Base-by-base conservation (phyloP, 2,797 vertebrate species). In the Orientallactaga sibirica region DNA sequence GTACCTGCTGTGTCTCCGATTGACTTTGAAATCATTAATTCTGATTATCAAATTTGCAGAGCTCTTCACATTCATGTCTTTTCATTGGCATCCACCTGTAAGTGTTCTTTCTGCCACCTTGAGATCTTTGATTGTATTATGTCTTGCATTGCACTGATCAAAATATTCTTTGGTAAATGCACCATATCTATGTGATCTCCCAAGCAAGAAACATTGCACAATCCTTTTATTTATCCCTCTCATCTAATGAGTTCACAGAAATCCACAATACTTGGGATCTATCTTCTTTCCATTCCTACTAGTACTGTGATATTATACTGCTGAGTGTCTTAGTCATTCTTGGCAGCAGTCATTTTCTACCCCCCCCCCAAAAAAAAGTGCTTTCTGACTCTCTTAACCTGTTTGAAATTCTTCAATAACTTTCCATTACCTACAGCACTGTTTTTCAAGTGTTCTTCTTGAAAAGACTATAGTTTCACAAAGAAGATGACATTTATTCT, bases 401-500 rank as follows among this genome's bases (percentile, higher is more conserved):
- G 7, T 71, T 78, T 67, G 71, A 89, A 88, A 77, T 15, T 77
- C 48, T 62, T 81, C 22, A 62, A 16, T 68, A 86, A 87, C 55
- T 73, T 64, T 73, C 33, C 27, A 52, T 70, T 94, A 66, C 68
- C 68, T 52, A 75, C 10, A 91, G 33, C 41, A 61, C 68, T 88
- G 18, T 70, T 94, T 89, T 88, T 52, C 52, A 76, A 85, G 70
- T 77, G 41, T 48, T 81, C 78, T 89, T 92, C 8, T 80, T 76
- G 48, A 91, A 88, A 75, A 16, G 9, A 7, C 64, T 91, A 25
- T 81, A 73, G 18, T 73, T 75, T 43, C 8, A 78, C 33, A 82
- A 48, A 81, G 37, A n/a, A 86, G n/a, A 89, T 82, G 29, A 43
- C 62, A 83, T 94, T 95, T 61, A 48, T 83, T 92, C 61, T 84